These are phyloP conservation scores for Drosophila barbarae DNA, from an alignment of 2,888 invertebrate genomes.

Conservation along the genomic window DNA sequence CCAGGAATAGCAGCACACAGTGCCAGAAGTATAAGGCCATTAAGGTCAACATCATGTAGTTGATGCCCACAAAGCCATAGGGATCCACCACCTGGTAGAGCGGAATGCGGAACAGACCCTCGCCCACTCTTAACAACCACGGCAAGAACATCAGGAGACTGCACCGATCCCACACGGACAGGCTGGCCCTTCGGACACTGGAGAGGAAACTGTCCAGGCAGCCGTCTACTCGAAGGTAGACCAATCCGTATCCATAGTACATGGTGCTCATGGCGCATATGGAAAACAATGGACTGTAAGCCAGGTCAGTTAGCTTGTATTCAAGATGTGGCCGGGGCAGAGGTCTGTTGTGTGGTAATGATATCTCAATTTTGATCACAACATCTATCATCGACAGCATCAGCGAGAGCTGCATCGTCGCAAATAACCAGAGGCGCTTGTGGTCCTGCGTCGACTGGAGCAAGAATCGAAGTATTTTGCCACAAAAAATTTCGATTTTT, in stretches of 20 bases:
- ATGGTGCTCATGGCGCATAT: constrained; percentile 30
- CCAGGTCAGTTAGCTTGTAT: constrained; percentile 9
- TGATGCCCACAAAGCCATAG: background rate
- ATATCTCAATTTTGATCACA: background rate
- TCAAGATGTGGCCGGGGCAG: background rate
- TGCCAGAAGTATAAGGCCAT: background rate
- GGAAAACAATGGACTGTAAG: constrained; percentile 36
- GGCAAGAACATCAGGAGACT: constrained; percentile 55
- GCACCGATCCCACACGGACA: constrained; percentile 43
- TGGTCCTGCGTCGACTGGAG: background rate
- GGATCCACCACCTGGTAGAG: constrained; percentile 14
- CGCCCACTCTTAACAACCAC: constrained; percentile 39
- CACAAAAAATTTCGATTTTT: background rate
- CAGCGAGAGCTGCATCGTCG: constrained; percentile 2
- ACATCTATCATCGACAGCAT: constrained; percentile 20
- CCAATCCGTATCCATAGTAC: constrained; percentile 54
- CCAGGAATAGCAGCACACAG: constrained; percentile 17
- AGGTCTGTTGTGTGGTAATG: background rate
- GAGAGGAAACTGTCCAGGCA: constrained; percentile 11
- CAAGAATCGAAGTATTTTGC: background rate
- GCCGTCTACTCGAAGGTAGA: constrained; percentile 15
- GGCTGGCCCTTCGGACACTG: constrained; percentile 28
- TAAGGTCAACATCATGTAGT: background rate
- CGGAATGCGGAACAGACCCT: constrained; percentile 15
- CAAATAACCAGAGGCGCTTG: background rate